Evolutionary conservation across 2,113 vertebrate genomes (phyloP).

Genomic region (Emberiza fucata): DNA sequence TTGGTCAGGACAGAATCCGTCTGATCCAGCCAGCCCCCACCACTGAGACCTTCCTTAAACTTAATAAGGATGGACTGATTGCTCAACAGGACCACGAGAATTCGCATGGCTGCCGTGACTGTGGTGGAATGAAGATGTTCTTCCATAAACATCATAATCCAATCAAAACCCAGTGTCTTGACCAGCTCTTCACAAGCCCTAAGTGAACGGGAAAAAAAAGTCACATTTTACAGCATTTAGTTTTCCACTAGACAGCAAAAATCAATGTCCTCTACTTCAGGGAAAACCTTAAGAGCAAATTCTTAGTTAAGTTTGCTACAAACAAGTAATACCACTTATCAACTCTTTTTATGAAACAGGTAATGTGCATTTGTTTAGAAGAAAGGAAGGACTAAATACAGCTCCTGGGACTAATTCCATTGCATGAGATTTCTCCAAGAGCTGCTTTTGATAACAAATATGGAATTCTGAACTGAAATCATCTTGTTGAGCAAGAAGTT

Average conservation of each 20-base stretch:
- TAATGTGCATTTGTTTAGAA: not conserved
- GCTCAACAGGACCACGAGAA: slow-evolving; percentile 91
- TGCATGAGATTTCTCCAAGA: not conserved
- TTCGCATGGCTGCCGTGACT: slow-evolving; percentile 89
- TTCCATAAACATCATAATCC: slow-evolving; percentile 97
- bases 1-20: slow-evolving; percentile 96
- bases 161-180: slow-evolving; percentile 92
- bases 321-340: not conserved
- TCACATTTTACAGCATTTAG: not conserved
- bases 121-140: slow-evolving; percentile 94
- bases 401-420: not conserved
- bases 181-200: slow-evolving; percentile 97
- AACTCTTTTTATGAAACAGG: not conserved
- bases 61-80: slow-evolving; percentile 89
- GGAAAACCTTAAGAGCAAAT: not conserved
- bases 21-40: slow-evolving; percentile 97
- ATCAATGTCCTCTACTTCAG: not conserved
- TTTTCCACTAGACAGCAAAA: not conserved
- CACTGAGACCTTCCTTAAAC: slow-evolving; percentile 93
- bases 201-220: not conserved
- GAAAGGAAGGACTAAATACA: not conserved
- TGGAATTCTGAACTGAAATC: not conserved
- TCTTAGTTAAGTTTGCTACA: not conserved
- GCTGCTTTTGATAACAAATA: not conserved
- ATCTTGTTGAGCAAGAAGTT: not conserved